A percentile compares a stretch with the other conserved stretches of the same genome.
Evolutionary conservation across 2,888 invertebrate species (phyloP).

Genomic region (Linnaemya vulpina): DNA sequence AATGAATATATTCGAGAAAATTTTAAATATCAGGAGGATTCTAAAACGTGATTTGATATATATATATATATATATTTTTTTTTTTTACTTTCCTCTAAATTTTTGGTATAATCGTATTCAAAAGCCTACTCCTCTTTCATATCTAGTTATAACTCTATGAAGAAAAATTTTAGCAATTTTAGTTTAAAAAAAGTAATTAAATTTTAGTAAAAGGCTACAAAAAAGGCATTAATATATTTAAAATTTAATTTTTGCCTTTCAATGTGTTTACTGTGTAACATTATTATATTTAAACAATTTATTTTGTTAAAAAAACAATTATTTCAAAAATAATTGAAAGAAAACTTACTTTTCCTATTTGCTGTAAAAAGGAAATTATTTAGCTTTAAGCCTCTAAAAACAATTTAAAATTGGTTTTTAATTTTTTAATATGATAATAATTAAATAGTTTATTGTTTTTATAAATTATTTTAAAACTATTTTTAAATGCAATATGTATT

Average conservation of each 20-base stretch:
- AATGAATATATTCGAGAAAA: too few relatives aligned
- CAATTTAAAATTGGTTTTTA: conserved; percentile 58
- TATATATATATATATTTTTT: too few relatives aligned
- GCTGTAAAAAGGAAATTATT: conserved; percentile 32
- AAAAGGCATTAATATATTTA: conserved; percentile 45
- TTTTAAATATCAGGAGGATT: too few relatives aligned
- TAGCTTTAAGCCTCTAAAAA: conserved; percentile 25
- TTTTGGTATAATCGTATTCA: neutral
- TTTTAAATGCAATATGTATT: conserved; percentile 48
- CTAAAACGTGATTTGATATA: too few relatives aligned
- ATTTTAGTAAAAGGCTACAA: conserved; percentile 1
- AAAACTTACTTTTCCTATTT: conserved; percentile 46
- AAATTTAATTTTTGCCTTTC: conserved; percentile 37
- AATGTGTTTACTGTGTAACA: conserved; percentile 31
- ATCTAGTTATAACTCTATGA: conserved; percentile 17
- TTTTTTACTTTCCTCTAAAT: too few relatives aligned
- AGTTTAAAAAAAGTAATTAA: conserved; percentile 3
- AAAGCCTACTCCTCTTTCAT: conserved; percentile 2
- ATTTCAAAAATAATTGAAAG: conserved; percentile 55
- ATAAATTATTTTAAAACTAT: conserved; percentile 27
- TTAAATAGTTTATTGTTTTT: conserved; percentile 33
- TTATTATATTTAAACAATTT: conserved; percentile 14
- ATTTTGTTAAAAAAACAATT: conserved; percentile 43
- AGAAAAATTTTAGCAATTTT: conserved; percentile 33
- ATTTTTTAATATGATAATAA: conserved; percentile 48